A percentile compares a stretch with the other conserved stretches of the same genome.
phyloP scores from a whole-genome alignment of 2,113 vertebrate genomes.

The Chauna torquata region DNA sequence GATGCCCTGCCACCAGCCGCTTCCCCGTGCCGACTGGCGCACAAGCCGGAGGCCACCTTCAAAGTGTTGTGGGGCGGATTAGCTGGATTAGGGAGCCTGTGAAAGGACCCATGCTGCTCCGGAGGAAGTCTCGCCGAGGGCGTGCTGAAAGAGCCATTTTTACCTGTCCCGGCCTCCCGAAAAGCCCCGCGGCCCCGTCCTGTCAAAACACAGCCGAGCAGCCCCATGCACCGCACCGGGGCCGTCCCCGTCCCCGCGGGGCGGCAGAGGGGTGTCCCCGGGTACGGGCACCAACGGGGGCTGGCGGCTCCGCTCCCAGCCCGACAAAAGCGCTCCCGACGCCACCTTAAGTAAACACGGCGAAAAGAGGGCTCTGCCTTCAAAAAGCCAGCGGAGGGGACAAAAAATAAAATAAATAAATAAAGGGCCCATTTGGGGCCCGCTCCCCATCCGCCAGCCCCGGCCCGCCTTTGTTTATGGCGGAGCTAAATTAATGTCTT shows the following conservation, averaged over 20 bases:
- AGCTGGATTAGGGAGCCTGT: slow-evolving; percentile 92
- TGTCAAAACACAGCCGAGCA: slow-evolving; percentile 70
- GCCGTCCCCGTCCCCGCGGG: not conserved
- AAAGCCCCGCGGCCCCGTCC: slow-evolving; percentile 64
- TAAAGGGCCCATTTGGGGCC: slow-evolving; percentile 62
- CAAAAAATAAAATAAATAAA: not conserved
- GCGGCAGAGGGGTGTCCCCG: slow-evolving; percentile 67
- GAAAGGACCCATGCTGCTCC: slow-evolving; percentile 90
- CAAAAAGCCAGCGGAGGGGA: slow-evolving; percentile 73
- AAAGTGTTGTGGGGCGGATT: slow-evolving; percentile 93
- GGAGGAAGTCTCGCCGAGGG: slow-evolving; percentile 88
- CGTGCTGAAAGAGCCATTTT: slow-evolving; percentile 86
- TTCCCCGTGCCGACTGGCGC: slow-evolving; percentile 36
- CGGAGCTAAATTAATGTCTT: slow-evolving; percentile 71
- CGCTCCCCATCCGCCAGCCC: slow-evolving; percentile 19
- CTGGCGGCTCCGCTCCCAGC: slow-evolving; percentile 25
- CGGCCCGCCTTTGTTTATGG: slow-evolving; percentile 63
- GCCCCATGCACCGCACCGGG: slow-evolving; percentile 9
- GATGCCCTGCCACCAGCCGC: not conserved
- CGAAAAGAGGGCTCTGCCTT: slow-evolving; percentile 73
- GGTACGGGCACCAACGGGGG: slow-evolving; percentile 18
- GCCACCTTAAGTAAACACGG: slow-evolving; percentile 74
- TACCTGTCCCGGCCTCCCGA: slow-evolving; percentile 78
- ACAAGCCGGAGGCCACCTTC: slow-evolving; percentile 86
- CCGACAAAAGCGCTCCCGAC: slow-evolving; percentile 77